A percentile compares a stretch with the other conserved stretches of the same genome.
phyloP scores from a whole-genome alignment of 2,797 vertebrate genomes.

The Xenentodon cancila region DNA sequence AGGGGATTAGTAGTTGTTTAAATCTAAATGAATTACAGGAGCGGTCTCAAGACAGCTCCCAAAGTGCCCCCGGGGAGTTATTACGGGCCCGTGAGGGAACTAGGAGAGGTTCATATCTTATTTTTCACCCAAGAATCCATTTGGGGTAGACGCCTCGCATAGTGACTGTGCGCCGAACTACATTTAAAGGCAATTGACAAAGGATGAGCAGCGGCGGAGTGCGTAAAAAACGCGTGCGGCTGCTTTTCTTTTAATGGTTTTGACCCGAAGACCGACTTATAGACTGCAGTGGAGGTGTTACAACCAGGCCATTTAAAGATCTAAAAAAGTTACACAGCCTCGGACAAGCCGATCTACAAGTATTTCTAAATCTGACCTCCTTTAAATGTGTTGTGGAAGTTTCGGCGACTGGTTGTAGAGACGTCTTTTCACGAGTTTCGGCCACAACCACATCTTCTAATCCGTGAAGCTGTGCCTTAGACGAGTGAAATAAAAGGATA shows the following conservation, averaged over 20 bases:
- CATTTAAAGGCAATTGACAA: constrained; percentile 39
- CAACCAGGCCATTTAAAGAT: not conserved
- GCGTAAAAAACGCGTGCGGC: constrained; percentile 46
- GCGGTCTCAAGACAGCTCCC: constrained; percentile 18
- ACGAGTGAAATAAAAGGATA: not conserved
- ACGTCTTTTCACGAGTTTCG: not conserved
- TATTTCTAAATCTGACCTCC: not conserved
- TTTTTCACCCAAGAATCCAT: constrained; percentile 11
- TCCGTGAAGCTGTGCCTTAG: constrained; percentile 3
- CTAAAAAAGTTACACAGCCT: too few species aligned
- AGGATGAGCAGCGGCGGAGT: constrained; percentile 25
- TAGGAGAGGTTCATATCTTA: not conserved
- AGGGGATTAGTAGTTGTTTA: constrained; percentile 31
- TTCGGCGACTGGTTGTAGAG: not conserved
- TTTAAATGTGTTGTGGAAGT: not conserved
- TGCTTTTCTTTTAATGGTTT: constrained; percentile 21
- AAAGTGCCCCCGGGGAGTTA: constrained; percentile 28
- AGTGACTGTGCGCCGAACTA: constrained; percentile 16
- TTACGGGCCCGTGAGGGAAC: constrained; percentile 27
- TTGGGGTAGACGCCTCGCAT: constrained; percentile 50
- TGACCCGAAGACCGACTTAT: constrained; percentile 27
- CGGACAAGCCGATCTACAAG: not conserved
- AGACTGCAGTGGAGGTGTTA: not conserved
- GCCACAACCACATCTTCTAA: constrained; percentile 7
- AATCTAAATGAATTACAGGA: constrained; percentile 15